phyloP scores from a whole-genome alignment of 92 coral and sea anemone species.

The Heteractis magnifica region DNA sequence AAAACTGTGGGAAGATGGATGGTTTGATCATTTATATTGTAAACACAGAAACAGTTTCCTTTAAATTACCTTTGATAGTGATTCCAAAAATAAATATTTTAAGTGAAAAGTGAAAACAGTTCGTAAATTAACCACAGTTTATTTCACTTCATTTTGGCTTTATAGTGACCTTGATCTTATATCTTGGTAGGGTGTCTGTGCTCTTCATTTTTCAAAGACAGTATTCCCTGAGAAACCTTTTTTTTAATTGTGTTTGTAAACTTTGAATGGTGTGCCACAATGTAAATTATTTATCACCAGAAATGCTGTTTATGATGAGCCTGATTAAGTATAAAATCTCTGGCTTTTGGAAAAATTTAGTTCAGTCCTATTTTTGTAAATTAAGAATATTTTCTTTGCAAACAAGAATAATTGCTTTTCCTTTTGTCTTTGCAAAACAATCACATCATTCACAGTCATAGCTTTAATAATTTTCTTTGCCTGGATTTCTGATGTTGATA shows the following conservation, averaged over 20 bases:
- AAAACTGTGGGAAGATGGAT: neutral
- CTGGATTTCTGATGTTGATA: neutral
- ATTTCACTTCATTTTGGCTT: neutral
- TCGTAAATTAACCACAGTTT: neutral
- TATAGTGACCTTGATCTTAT: neutral
- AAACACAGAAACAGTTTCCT: neutral
- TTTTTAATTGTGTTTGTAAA: neutral
- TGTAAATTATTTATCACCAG: conserved; percentile 7
- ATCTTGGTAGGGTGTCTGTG: neutral
- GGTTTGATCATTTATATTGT: neutral
- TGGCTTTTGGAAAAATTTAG: neutral
- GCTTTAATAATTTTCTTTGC: neutral
- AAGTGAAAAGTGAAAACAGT: neutral
- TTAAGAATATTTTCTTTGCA: neutral
- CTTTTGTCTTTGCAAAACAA: neutral
- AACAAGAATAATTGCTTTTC: neutral
- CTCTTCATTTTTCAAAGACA: neutral
- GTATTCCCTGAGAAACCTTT: neutral
- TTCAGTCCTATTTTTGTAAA: neutral
- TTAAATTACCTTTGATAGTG: neutral
- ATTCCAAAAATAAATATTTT: neutral
- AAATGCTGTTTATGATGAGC: neutral
- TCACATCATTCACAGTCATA: neutral
- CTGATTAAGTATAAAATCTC: neutral
- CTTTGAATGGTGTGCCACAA: conserved; percentile 4